phyloP scores from a whole-genome alignment of 1,140 invertebrate genomes.

The Mercenaria mercenaria region DNA sequence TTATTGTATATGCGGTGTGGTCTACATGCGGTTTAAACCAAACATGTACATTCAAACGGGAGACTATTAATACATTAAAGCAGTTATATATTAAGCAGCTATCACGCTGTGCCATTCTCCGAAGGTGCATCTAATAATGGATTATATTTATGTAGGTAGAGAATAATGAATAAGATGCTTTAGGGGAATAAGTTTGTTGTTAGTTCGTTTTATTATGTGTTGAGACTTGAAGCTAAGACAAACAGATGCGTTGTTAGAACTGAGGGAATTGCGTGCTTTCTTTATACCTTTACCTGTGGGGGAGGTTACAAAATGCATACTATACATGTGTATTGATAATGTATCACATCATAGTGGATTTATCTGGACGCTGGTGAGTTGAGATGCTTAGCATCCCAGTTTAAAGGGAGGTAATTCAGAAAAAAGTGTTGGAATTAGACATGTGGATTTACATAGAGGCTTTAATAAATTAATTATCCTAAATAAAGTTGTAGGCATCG shows the following conservation, averaged over 20 bases:
- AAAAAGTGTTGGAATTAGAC: too few species aligned
- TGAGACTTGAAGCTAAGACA: neutral
- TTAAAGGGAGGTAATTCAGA: too few species aligned
- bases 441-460: too few species aligned
- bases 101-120: neutral
- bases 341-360: too few species aligned
- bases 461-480: too few species aligned
- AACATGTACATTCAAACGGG: neutral
- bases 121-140: neutral
- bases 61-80: neutral
- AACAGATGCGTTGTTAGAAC: neutral
- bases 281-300: neutral
- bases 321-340: too few species aligned
- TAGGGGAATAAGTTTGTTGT: neutral
- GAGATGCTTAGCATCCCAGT: too few species aligned
- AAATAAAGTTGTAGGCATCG: too few species aligned
- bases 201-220: neutral
- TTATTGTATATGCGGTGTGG: slow-evolving; percentile 63
- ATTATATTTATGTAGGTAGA: slow-evolving; percentile 3
- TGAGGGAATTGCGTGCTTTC: neutral
- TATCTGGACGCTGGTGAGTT: too few species aligned
- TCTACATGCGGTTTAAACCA: slow-evolving; percentile 24
- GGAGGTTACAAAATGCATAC: too few species aligned
- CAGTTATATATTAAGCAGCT: neutral
- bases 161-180: neutral